Percentiles rank a stretch among this genome's conserved stretches.
Evolutionary conservation across 2,113 vertebrate species (phyloP).

Genomic region (Sakesphorus luctuosus): DNA sequence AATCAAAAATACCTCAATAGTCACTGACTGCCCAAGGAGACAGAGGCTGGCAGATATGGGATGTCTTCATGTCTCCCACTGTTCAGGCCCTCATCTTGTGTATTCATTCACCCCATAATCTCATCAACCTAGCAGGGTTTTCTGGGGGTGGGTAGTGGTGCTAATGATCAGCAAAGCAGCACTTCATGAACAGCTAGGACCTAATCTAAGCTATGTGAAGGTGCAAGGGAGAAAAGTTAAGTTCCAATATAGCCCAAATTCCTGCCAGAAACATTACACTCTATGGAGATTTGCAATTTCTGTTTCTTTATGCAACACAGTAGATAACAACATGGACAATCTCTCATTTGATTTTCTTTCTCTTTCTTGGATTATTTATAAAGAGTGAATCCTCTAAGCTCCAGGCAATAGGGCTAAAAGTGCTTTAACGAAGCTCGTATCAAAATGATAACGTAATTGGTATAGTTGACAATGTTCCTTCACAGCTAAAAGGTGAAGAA

Average conservation of each 20-base stretch:
- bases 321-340: neutral
- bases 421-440: neutral
- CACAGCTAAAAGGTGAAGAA: neutral
- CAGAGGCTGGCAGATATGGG: neutral
- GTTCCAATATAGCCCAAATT: neutral
- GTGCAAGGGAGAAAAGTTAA: neutral
- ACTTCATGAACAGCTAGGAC: neutral
- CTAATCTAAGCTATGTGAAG: neutral
- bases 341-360: neutral
- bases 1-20: neutral
- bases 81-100: neutral
- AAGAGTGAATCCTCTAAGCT: neutral
- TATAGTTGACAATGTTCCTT: neutral
- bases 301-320: fast-evolving
- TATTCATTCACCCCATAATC: neutral
- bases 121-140: neutral
- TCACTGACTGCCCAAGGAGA: neutral
- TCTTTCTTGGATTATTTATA: neutral
- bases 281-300: neutral
- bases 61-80: neutral
- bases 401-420: neutral
- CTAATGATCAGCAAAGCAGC: neutral
- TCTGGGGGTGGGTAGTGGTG: neutral
- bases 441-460: neutral
- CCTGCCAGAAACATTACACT: neutral